Conservation (phyloP, 2,888 invertebrate species). For the Colletes collaris region DNA sequence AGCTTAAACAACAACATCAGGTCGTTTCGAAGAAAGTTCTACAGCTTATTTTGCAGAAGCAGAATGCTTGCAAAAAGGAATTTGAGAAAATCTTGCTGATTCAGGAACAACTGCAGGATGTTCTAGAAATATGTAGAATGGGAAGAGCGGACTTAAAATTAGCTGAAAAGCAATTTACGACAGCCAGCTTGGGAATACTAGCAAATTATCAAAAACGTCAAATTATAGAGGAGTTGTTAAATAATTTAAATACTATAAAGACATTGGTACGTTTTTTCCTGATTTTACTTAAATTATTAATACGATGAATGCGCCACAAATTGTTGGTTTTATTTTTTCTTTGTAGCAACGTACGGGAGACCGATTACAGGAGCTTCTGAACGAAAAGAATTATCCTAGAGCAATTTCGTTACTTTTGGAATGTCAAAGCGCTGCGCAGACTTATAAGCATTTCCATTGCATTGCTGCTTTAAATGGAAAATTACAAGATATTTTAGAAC, state of each 20-base stretch:
- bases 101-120: conserved; percentile 88
- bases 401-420: conserved; percentile 95
- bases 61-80: conserved; percentile 93
- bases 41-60: conserved; percentile 95
- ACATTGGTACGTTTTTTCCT: conserved; percentile 86
- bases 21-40: conserved; percentile 97
- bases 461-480: conserved; percentile 94
- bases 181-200: conserved; percentile 93
- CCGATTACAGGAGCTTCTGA: conserved; percentile 91
- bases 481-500: conserved; percentile 94
- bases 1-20: conserved; percentile 91
- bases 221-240: conserved; percentile 90
- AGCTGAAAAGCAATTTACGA: conserved; percentile 92
- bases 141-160: conserved; percentile 89
- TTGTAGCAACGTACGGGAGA: conserved; percentile 91
- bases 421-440: conserved; percentile 93
- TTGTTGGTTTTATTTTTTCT: conserved; percentile 10
- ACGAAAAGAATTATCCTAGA: conserved; percentile 93
- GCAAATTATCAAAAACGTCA: conserved; percentile 96
- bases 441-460: conserved; percentile 94
- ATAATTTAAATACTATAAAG: conserved; percentile 91
- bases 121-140: conserved; percentile 88
- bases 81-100: conserved; percentile 90
- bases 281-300: background rate
- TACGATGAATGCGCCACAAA: background rate